Percentiles rank a stretch among this genome's conserved stretches.
Conservation (phyloP, 2,113 vertebrate species). For the Fregata magnificens region DNA sequence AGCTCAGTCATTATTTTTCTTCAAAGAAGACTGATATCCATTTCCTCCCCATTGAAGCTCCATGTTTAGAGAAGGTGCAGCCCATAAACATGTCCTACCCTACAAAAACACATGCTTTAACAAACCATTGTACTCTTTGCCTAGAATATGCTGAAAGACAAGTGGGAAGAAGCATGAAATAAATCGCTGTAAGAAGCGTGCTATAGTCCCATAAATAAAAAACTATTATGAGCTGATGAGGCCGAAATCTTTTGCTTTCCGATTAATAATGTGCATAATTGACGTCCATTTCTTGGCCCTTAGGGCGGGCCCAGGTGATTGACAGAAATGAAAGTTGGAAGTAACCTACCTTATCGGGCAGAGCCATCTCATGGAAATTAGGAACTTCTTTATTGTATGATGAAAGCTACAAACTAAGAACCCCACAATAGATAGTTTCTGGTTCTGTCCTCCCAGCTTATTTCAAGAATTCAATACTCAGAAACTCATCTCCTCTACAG, state of each 20-base stretch:
- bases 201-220: neutral
- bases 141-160: neutral
- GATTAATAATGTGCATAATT: neutral
- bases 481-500: neutral
- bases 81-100: neutral
- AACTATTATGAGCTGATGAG: neutral
- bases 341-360: neutral
- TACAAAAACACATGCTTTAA: neutral
- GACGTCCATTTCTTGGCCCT: too few species aligned
- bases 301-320: neutral
- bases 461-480: neutral
- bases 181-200: neutral
- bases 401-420: neutral
- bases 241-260: neutral
- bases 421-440: neutral
- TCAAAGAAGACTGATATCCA: neutral
- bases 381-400: neutral
- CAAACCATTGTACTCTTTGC: neutral
- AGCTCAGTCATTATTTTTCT: neutral
- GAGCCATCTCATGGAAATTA: neutral
- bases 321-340: neutral
- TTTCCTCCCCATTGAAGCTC: neutral
- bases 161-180: neutral
- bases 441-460: neutral
- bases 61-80: neutral